A percentile compares a stretch with the other conserved stretches of the same genome.
phyloP scores from a whole-genome alignment of 2,113 vertebrate species.

The Rattus rattus region DNA sequence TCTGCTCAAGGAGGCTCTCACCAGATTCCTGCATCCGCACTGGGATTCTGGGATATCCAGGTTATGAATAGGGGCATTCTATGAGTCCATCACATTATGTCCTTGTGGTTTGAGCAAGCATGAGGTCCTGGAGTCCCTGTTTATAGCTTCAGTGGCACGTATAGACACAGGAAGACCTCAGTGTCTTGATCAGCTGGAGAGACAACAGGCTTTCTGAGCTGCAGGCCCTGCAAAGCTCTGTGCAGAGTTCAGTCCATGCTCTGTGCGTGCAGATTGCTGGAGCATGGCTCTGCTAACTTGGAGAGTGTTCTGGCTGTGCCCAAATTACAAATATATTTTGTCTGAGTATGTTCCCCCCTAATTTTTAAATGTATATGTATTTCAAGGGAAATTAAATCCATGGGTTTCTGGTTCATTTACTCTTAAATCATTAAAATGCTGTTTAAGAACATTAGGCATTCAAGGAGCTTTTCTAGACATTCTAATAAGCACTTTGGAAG shows the following conservation, averaged over 20 bases:
- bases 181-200: not conserved
- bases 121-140: fast-evolving
- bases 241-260: fast-evolving
- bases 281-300: not conserved
- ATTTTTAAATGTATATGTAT: slow-evolving; percentile 78
- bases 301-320: not conserved
- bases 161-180: not conserved
- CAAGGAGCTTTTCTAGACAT: slow-evolving; percentile 13
- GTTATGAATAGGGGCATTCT: fast-evolving
- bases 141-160: not conserved
- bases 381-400: slow-evolving; percentile 82
- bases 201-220: fast-evolving
- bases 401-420: slow-evolving; percentile 79
- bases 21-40: fast-evolving
- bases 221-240: not conserved
- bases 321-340: slow-evolving; percentile 54
- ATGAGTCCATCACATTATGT: fast-evolving
- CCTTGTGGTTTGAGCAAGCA: not conserved
- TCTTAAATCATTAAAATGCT: slow-evolving; percentile 78
- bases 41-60: not conserved
- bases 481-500: slow-evolving; percentile 50
- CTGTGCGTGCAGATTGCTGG: not conserved
- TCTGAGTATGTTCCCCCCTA: slow-evolving; percentile 40
- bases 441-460: slow-evolving; percentile 75
- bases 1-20: fast-evolving